phyloP scores from a whole-genome alignment of 2,888 invertebrate species.

The Nesidiocoris tenuis region DNA sequence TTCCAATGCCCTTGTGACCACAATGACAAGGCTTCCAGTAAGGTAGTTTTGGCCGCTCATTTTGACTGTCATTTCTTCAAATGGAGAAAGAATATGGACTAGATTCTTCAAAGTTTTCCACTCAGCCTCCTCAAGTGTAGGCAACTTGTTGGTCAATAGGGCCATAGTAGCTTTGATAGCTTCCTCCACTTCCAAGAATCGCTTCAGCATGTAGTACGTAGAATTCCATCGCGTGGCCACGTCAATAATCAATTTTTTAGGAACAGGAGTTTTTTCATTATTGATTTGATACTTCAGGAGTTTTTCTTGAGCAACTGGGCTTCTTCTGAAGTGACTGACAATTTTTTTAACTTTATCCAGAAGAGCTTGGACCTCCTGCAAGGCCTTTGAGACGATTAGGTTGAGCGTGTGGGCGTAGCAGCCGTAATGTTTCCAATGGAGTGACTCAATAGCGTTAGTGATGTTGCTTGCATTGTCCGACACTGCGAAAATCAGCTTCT shows the following conservation, averaged over 20 bases:
- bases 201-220: slow-evolving; percentile 40
- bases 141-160: not conserved
- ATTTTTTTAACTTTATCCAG: slow-evolving; percentile 7
- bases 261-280: not conserved
- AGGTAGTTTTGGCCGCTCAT: not conserved
- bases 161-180: not conserved
- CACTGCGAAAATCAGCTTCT: no score
- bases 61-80: slow-evolving; percentile 1
- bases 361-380: slow-evolving; percentile 6
- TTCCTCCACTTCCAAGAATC: not conserved
- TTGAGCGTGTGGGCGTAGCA: slow-evolving; percentile 54
- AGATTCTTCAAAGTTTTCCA: not conserved
- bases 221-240: slow-evolving; percentile 50
- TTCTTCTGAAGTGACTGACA: slow-evolving; percentile 44
- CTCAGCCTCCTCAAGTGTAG: not conserved
- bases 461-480: no score
- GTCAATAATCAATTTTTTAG: slow-evolving; percentile 45
- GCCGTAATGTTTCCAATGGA: no score
- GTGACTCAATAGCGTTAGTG: no score
- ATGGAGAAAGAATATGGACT: not conserved
- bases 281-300: slow-evolving; percentile 16
- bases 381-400: slow-evolving; percentile 50
- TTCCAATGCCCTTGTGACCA: no score
- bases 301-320: slow-evolving; percentile 37
- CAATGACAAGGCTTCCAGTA: no score